Conservation (phyloP, 1,140 invertebrate species). For the Diprion similis region DNA sequence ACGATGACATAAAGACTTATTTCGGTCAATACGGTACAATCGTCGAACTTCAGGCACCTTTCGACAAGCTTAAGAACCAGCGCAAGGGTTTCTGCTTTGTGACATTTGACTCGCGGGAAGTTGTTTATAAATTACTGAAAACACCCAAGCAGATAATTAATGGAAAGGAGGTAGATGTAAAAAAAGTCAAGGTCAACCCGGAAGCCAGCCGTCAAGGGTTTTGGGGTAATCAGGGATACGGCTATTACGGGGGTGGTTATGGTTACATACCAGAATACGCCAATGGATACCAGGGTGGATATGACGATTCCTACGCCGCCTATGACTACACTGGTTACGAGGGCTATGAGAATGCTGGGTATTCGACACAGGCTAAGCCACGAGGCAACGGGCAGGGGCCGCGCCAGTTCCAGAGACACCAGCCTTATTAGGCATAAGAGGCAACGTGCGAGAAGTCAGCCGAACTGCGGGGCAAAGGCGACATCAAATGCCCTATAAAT, state of each 20-base stretch:
- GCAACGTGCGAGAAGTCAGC: neutral
- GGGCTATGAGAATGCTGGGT: slow-evolving; percentile 56
- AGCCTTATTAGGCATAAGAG: slow-evolving; percentile 56
- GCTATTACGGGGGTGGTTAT: slow-evolving; percentile 57
- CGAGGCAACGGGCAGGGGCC: slow-evolving; percentile 57
- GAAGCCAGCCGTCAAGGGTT: slow-evolving; percentile 56
- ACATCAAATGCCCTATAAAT: neutral
- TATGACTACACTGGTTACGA: slow-evolving; percentile 57
- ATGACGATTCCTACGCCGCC: slow-evolving; percentile 55
- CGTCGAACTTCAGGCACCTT: slow-evolving; percentile 73
- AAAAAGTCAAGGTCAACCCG: slow-evolving; percentile 62
- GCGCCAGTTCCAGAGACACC: slow-evolving; percentile 62
- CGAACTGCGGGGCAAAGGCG: neutral
- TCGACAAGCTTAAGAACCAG: slow-evolving; percentile 74
- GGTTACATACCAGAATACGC: slow-evolving; percentile 58
- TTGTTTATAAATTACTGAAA: slow-evolving; percentile 69
- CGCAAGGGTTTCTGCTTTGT: slow-evolving; percentile 73
- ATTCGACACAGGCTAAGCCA: slow-evolving; percentile 51
- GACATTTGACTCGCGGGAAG: slow-evolving; percentile 70
- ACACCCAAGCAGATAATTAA: slow-evolving; percentile 70
- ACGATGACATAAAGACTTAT: slow-evolving; percentile 70
- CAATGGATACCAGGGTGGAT: slow-evolving; percentile 56
- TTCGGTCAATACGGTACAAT: slow-evolving; percentile 71
- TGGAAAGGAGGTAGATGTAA: slow-evolving; percentile 68
- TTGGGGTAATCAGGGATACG: slow-evolving; percentile 52